Conservation (phyloP, 2,888 invertebrate genomes). For the Melinaea marsaeus region DNA sequence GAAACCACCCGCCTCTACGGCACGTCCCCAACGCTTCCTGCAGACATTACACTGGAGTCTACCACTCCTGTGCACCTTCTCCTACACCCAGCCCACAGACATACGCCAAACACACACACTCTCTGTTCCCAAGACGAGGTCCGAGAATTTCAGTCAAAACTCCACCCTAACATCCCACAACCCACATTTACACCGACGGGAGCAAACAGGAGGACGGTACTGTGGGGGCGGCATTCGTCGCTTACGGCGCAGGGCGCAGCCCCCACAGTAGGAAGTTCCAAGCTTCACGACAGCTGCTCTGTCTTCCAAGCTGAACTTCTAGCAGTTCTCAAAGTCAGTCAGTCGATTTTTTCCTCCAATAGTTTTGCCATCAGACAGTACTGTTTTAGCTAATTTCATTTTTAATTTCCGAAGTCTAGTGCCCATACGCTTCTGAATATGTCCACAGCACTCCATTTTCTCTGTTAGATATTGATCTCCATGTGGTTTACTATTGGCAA, state of each 20-base stretch:
- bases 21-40: neutral
- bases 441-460: no score
- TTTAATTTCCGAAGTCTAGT: no score
- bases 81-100: slow-evolving; percentile 7
- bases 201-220: slow-evolving; percentile 9
- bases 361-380: no score
- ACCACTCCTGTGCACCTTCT: neutral
- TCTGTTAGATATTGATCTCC: no score
- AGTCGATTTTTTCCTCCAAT: no score
- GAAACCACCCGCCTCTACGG: neutral
- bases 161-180: neutral
- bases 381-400: no score
- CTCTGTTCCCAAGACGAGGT: neutral
- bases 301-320: no score
- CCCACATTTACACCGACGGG: slow-evolving; percentile 9
- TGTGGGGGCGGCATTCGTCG: slow-evolving; percentile 10
- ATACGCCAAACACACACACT: neutral
- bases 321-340: no score
- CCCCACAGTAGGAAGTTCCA: neutral
- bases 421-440: no score
- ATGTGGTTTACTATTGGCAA: no score
- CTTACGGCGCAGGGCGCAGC: neutral
- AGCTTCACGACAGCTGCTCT: slow-evolving; percentile 1
- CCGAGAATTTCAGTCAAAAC: neutral
- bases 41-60: neutral